Evolutionary conservation across 2,888 invertebrate genomes (phyloP).

Genomic region (Synergus umbraculus): DNA sequence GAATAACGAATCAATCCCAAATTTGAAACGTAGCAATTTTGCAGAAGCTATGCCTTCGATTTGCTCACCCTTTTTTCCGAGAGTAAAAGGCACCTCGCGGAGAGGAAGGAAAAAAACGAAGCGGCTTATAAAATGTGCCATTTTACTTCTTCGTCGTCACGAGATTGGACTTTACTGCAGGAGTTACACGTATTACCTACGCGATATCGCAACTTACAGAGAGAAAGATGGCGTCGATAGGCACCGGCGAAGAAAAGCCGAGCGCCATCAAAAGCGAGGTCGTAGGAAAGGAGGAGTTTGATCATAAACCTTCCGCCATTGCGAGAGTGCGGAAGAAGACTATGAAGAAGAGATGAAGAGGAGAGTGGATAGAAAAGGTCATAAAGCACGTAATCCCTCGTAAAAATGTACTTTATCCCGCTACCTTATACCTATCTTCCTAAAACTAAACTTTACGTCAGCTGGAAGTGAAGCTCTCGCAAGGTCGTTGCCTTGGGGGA

Average conservation of each 20-base stretch:
- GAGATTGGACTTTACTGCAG: conserved; percentile 36
- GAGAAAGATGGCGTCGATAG: conserved; percentile 35
- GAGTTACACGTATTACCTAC: conserved; percentile 38
- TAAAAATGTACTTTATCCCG: conserved; percentile 68
- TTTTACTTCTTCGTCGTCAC: conserved; percentile 30
- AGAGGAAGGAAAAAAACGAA: not conserved
- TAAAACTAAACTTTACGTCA: conserved; percentile 50
- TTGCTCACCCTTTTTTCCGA: not conserved
- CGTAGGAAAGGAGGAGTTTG: conserved; percentile 44
- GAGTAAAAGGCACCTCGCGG: conserved; percentile 8
- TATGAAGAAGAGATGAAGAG: conserved; percentile 50
- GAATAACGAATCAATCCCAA: no score
- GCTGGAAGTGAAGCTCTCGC: conserved; percentile 34
- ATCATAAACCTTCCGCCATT: conserved; percentile 52
- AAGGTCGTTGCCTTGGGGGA: conserved; percentile 39
- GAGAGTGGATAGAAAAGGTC: conserved; percentile 62
- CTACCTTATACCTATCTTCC: conserved; percentile 48
- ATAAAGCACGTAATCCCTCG: conserved; percentile 73
- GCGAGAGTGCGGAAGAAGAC: conserved; percentile 46
- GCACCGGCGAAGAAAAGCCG: conserved; percentile 31
- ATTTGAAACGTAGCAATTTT: no score
- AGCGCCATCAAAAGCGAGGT: conserved; percentile 42
- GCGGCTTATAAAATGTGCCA: conserved; percentile 39
- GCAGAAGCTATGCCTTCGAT: not conserved
- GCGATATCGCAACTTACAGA: conserved; percentile 38